Base-by-base conservation (phyloP, 1,140 invertebrate genomes). In the Monomorium pharaonis region DNA sequence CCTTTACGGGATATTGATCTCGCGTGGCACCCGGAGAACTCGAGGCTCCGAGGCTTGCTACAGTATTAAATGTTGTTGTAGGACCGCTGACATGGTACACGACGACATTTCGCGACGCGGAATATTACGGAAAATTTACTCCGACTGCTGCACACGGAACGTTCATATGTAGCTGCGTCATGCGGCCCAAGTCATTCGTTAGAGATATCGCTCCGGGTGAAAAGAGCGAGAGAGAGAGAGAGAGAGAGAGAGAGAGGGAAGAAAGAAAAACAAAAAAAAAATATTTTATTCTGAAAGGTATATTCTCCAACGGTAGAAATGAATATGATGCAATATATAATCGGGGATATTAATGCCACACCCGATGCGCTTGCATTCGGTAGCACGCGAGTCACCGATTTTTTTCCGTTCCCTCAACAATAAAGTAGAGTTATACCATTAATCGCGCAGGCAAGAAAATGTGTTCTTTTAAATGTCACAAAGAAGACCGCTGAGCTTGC, bases 1-100 rank as follows among this genome's bases (percentile, higher is more conserved):
- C 54, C 83, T 89, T 88, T 85, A 85, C 87, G 18, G 54, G 86
- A 76, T 89, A 89, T 89, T 75, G 86, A 89, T 89, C 86, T 86
- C 83, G 58, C 83, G 30, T 76, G 51, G 44, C 44, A 77, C 33
- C n/a, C 42, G n/a, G 47, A 78, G 44, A 33, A 58, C 5, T 69
- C 72, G 65, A 80, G 60, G 4, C 58, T 87, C 58, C 54, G 24
- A 51, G 70, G 37, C 24, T 70, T 37, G 67, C 67, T 62, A 60
- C 54, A 51, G 74, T 77, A 89, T 81, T 80, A 86, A 89, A 85
- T 77, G 86, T 58, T 60, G 86, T 77, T 77, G 42, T 49, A 80
- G 83, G 37, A 86, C 49, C 54, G 75, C 75, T 58, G 63, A 65
- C 69, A 80, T 49, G 10, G 44, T 69, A 65, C 70, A 87, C 54